A percentile compares a stretch with the other conserved stretches of the same genome.
These are phyloP conservation scores for Corella eumyota DNA, from an alignment of 23 tunicate species.

Conservation along the genomic window DNA sequence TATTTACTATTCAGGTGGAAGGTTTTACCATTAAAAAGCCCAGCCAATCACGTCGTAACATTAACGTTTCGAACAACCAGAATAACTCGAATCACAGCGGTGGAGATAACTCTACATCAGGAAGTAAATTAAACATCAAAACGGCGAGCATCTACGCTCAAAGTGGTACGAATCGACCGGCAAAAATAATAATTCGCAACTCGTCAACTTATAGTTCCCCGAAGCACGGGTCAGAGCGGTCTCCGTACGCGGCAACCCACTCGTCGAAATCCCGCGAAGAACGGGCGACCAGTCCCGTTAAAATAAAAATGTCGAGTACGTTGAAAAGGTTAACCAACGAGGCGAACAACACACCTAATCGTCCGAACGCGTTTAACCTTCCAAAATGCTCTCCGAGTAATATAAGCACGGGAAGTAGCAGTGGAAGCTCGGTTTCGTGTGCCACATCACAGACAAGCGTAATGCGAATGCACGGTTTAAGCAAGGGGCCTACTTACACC, in stretches of 20 bases:
- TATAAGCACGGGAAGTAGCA: slow-evolving; percentile 9
- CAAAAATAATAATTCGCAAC: slow-evolving; percentile 8
- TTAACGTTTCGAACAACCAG: slow-evolving; percentile 6
- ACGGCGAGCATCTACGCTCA: slow-evolving; percentile 18
- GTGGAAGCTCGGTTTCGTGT: slow-evolving; percentile 1
- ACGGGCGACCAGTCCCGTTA: slow-evolving; percentile 53
- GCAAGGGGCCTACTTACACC: slow-evolving; percentile 6
- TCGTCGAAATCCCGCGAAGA: slow-evolving; percentile 5
- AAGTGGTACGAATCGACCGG: not conserved
- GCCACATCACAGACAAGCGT: slow-evolving; percentile 6
- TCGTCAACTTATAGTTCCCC: too few species aligned
- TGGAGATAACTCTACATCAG: not conserved
- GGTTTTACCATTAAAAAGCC: slow-evolving; percentile 31
- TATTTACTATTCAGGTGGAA: slow-evolving; percentile 27
- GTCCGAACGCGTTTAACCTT: slow-evolving; percentile 64
- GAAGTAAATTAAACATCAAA: slow-evolving; percentile 3
- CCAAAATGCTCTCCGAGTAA: slow-evolving; percentile 39
- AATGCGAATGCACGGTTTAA: not conserved
- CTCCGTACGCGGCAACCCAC: too few species aligned
- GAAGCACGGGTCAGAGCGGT: too few species aligned
- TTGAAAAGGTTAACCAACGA: slow-evolving; percentile 52
- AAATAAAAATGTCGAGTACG: slow-evolving; percentile 70
- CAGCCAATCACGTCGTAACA: slow-evolving; percentile 16
- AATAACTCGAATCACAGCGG: slow-evolving; percentile 8
- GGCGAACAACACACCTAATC: slow-evolving; percentile 42